A percentile compares a stretch with the other conserved stretches of the same genome.
Evolutionary conservation across 2,113 vertebrate genomes (phyloP).

Genomic region (Pongo abelii): DNA sequence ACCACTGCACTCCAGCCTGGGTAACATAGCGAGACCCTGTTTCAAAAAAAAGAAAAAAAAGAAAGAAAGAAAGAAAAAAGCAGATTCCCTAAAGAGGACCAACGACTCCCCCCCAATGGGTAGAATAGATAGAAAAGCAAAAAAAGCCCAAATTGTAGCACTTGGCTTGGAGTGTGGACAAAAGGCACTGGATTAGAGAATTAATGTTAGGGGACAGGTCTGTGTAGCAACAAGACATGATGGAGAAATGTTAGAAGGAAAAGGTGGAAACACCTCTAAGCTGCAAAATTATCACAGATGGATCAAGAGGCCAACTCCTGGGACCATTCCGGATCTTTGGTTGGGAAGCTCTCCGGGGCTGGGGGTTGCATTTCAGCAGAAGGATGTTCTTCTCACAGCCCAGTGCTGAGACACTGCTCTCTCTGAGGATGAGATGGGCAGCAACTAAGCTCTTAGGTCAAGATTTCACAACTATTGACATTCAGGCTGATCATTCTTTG

Average conservation of each 20-base stretch:
- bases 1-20: too few species aligned
- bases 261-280: background rate
- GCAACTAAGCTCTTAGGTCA: background rate
- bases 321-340: background rate
- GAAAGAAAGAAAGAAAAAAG: background rate
- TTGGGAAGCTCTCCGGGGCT: background rate
- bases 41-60: too few species aligned
- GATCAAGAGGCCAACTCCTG: background rate
- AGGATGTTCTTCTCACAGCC: background rate
- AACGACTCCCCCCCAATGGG: background rate
- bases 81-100: constrained; percentile 52
- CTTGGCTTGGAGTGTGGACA: background rate
- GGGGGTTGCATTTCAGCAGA: background rate
- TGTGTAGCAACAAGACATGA: background rate
- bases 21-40: too few species aligned
- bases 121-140: constrained; percentile 34
- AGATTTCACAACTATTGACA: background rate
- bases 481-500: background rate
- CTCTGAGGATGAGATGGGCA: background rate
- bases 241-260: background rate
- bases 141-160: background rate
- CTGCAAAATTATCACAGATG: background rate
- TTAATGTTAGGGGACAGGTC: background rate
- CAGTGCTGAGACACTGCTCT: background rate
- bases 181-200: background rate